A percentile compares a stretch with the other conserved stretches of the same genome.
These are phyloP conservation scores for Sarcophaga peregrina DNA, from an alignment of 1,140 invertebrate genomes.

Conservation along the genomic window DNA sequence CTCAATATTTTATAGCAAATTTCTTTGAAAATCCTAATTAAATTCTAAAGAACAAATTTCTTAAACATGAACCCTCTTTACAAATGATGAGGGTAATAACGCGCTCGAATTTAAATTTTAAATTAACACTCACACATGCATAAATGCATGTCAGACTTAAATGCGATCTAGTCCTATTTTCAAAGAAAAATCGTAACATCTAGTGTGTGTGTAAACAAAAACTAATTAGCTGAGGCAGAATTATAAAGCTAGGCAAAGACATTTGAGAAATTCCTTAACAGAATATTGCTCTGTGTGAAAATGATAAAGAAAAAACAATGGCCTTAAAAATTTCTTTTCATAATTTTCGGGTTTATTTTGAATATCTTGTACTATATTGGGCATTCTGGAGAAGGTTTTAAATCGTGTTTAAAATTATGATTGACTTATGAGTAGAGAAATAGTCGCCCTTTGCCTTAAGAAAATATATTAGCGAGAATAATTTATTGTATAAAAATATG, in stretches of 20 bases:
- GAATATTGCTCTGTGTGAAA: not conserved
- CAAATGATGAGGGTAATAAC: not conserved
- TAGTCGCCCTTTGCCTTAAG: not conserved
- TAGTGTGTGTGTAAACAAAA: slow-evolving; percentile 10
- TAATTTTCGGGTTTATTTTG: slow-evolving; percentile 2
- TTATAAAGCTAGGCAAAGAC: not conserved
- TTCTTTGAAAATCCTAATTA: not conserved
- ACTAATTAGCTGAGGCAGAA: slow-evolving; percentile 16
- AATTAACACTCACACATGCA: not conserved
- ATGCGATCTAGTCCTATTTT: not conserved
- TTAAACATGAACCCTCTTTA: not conserved
- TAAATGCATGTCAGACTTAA: too few species aligned
- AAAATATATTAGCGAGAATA: too few species aligned
- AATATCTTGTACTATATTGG: not conserved
- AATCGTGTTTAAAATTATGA: not conserved
- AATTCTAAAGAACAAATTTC: not conserved
- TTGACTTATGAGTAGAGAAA: not conserved
- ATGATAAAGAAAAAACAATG: too few species aligned
- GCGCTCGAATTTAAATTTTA: not conserved
- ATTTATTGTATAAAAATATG: not conserved
- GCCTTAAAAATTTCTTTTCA: not conserved
- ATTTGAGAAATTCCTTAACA: slow-evolving; percentile 8
- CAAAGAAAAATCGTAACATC: not conserved
- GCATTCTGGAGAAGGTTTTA: not conserved
- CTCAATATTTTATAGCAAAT: slow-evolving; percentile 2